Conservation (phyloP, 2,888 invertebrate genomes). For the Tetanocera ferruginea region DNA sequence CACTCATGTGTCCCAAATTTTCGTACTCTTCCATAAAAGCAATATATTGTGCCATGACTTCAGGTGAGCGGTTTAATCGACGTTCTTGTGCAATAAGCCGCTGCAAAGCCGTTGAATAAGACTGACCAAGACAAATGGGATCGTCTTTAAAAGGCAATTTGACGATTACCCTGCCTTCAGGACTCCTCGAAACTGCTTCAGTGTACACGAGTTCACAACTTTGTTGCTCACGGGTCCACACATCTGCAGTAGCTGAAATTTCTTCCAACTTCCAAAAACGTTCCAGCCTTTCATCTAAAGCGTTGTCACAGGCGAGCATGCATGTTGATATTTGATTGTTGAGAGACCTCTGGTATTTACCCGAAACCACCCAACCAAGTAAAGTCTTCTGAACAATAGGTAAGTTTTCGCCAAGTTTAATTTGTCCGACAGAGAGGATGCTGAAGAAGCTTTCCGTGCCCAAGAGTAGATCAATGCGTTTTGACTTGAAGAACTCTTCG, state of each 20-base stretch:
- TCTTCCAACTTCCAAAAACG: conserved; percentile 16
- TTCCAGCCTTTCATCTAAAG: neutral
- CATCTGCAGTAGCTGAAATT: neutral
- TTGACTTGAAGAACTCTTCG: conserved; percentile 43
- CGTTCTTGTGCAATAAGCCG: neutral
- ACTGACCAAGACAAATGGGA: conserved; percentile 25
- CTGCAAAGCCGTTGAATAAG: neutral
- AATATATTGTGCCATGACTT: neutral
- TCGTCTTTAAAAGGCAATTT: conserved; percentile 17
- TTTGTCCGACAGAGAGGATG: conserved; percentile 45
- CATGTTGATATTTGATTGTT: neutral
- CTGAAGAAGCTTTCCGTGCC: conserved; percentile 45
- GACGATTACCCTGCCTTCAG: conserved; percentile 4
- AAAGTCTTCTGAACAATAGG: conserved; percentile 48
- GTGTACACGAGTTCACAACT: neutral
- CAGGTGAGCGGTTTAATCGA: neutral
- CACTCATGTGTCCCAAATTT: conserved; percentile 12
- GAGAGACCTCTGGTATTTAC: conserved; percentile 18
- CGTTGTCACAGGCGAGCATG: conserved; percentile 23
- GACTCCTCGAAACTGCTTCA: neutral
- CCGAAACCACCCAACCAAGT: conserved; percentile 49
- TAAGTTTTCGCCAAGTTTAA: conserved; percentile 41
- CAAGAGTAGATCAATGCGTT: conserved; percentile 42
- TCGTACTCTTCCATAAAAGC: conserved; percentile 13
- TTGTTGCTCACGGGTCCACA: conserved; percentile 16